A percentile compares a stretch with the other conserved stretches of the same genome.
Evolutionary conservation across 2,113 vertebrate genomes (phyloP).

Genomic region (Pseudolaguvia tuberculata): DNA sequence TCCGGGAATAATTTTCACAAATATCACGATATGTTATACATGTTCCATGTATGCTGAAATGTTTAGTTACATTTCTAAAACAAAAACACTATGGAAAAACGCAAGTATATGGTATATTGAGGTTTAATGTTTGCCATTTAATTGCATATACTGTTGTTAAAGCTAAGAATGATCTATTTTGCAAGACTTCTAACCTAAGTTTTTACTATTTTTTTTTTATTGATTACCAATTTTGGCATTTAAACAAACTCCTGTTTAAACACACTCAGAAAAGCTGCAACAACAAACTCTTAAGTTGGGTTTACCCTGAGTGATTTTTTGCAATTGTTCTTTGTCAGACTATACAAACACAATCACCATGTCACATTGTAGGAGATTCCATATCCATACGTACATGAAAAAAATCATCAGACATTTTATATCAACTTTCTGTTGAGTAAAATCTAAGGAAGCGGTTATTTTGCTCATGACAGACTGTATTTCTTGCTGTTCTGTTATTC

Average conservation of each 20-base stretch:
- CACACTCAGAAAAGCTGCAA: not conserved
- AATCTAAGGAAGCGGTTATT: too few species aligned
- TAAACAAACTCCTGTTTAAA: not conserved
- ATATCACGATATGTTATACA: not conserved
- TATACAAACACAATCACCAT: too few species aligned
- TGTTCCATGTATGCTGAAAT: not conserved
- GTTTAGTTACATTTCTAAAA: not conserved
- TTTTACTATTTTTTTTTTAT: conserved; percentile 6
- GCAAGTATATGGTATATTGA: not conserved
- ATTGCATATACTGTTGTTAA: not conserved
- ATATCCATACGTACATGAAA: too few species aligned
- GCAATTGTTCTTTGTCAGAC: too few species aligned
- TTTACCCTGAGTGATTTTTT: too few species aligned
- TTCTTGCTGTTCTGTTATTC: too few species aligned
- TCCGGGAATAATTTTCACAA: not conserved
- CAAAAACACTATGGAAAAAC: not conserved
- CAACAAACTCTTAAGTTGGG: not conserved
- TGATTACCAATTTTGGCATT: not conserved
- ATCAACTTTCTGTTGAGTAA: too few species aligned
- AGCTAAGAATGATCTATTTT: conserved; percentile 3
- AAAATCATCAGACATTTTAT: too few species aligned
- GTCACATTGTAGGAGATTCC: too few species aligned
- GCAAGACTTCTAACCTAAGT: not conserved
- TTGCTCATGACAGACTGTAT: too few species aligned
- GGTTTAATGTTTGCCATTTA: not conserved